A percentile compares a stretch with the other conserved stretches of the same genome.
These are phyloP conservation scores for Theristicus caerulescens DNA, from an alignment of 2,113 vertebrate genomes.

Conservation along the genomic window DNA sequence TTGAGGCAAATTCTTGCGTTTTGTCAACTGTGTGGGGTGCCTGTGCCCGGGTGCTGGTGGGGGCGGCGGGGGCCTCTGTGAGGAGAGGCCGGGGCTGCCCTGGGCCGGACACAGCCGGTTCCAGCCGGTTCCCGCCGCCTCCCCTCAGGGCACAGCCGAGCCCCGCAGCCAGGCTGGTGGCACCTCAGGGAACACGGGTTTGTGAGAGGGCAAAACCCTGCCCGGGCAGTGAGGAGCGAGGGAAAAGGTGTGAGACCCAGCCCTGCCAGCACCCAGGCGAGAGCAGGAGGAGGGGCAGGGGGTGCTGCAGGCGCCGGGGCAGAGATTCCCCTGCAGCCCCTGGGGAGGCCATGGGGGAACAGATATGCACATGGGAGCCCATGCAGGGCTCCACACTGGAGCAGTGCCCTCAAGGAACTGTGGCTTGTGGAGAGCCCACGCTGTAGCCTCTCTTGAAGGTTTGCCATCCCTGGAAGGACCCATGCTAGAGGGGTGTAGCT, in stretches of 20 bases:
- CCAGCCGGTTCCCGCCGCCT: rapidly evolving
- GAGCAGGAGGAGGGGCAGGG: not conserved
- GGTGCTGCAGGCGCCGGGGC: rapidly evolving
- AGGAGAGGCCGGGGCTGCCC: not conserved
- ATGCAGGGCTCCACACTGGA: not conserved
- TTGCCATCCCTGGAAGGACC: not conserved
- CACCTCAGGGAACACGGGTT: rapidly evolving
- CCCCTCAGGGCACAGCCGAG: not conserved
- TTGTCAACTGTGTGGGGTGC: not conserved
- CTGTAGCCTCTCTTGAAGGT: not conserved
- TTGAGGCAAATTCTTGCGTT: not conserved
- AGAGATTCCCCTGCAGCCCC: not conserved
- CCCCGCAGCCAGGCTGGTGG: not conserved
- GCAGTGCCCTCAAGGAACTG: not conserved
- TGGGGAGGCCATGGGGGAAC: rapidly evolving
- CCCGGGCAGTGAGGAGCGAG: not conserved
- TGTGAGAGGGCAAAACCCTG: not conserved
- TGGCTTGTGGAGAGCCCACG: rapidly evolving
- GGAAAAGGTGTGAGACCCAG: rapidly evolving
- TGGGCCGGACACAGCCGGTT: rapidly evolving
- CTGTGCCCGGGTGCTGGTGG: rapidly evolving
- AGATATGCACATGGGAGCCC: rapidly evolving
- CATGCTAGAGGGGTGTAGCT: rapidly evolving
- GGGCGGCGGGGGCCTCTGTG: not conserved
- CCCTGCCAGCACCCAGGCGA: rapidly evolving